A percentile compares a stretch with the other conserved stretches of the same genome.
phyloP scores from a whole-genome alignment of 2,888 invertebrate genomes.

The Lithophane semibrunnea region DNA sequence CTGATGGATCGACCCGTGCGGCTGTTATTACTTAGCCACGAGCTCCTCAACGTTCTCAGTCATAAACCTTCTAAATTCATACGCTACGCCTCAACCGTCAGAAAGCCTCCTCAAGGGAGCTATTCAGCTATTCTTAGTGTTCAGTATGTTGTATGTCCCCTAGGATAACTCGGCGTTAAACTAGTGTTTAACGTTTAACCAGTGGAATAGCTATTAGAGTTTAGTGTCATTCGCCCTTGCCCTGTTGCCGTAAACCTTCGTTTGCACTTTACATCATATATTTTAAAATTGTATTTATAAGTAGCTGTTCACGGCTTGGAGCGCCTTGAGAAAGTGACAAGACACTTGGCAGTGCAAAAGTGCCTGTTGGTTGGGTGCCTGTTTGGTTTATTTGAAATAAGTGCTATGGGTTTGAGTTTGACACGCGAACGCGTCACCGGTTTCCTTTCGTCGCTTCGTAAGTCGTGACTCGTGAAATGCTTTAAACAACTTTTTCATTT shows the following conservation, averaged over 20 bases:
- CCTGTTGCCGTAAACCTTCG: background rate
- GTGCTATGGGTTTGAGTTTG: too few relatives aligned
- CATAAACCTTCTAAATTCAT: conserved; percentile 36
- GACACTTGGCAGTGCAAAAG: too few relatives aligned
- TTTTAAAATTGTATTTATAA: background rate
- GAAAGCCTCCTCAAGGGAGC: conserved; percentile 11
- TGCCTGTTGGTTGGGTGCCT: too few relatives aligned
- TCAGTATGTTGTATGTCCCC: conserved; percentile 17
- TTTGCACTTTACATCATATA: background rate
- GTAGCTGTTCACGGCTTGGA: background rate
- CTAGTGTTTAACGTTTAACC: background rate
- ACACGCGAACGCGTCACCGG: background rate
- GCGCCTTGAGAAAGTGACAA: too few relatives aligned
- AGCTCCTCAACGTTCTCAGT: background rate
- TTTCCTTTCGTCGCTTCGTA: too few relatives aligned
- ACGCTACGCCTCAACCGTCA: conserved; percentile 3
- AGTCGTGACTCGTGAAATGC: background rate
- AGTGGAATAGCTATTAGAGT: background rate
- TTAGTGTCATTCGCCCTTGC: background rate
- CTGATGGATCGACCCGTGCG: too few relatives aligned
- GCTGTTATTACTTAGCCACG: too few relatives aligned
- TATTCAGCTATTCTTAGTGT: conserved; percentile 30
- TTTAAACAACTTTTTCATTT: background rate
- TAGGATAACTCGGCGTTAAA: conserved; percentile 20
- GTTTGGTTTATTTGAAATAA: too few relatives aligned